phyloP scores from a whole-genome alignment of 2,797 vertebrate genomes.

The Limnodromus scolopaceus region DNA sequence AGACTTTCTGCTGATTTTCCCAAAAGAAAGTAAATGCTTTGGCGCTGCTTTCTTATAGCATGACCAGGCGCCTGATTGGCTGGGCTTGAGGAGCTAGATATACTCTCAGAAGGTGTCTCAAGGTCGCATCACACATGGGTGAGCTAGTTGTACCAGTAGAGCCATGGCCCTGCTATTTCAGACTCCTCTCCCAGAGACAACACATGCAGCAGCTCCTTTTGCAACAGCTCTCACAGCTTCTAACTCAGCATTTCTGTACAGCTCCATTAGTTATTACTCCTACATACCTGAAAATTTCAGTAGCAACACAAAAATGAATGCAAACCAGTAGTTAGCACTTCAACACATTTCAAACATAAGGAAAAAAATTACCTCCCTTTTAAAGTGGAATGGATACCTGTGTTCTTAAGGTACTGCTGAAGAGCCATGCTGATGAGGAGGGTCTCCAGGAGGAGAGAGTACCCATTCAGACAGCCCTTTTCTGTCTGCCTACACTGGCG shows the following conservation, averaged over 20 bases:
- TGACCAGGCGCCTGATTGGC: neutral
- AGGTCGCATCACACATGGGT: rapidly evolving
- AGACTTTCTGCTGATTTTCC: neutral
- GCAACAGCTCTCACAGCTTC: neutral
- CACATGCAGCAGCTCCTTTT: neutral
- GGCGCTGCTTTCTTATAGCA: neutral
- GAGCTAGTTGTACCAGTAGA: neutral
- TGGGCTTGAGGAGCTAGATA: neutral
- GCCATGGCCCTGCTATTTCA: neutral
- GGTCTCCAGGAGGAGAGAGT: neutral
- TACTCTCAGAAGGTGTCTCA: neutral
- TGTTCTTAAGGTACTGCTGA: neutral
- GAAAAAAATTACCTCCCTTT: neutral
- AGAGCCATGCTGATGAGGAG: neutral
- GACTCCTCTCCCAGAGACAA: neutral
- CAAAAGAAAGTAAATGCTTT: neutral
- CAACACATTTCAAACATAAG: neutral
- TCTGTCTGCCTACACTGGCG: neutral
- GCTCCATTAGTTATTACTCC: neutral
- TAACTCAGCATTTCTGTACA: neutral
- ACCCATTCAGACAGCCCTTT: neutral
- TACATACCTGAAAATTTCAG: neutral
- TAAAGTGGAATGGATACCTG: neutral
- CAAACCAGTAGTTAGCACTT: neutral
- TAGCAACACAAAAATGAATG: neutral